Evolutionary conservation across 2,113 vertebrate genomes (phyloP), one percentile per base, ranked within the genome.

Genomic region (Bubo scandiacus): DNA sequence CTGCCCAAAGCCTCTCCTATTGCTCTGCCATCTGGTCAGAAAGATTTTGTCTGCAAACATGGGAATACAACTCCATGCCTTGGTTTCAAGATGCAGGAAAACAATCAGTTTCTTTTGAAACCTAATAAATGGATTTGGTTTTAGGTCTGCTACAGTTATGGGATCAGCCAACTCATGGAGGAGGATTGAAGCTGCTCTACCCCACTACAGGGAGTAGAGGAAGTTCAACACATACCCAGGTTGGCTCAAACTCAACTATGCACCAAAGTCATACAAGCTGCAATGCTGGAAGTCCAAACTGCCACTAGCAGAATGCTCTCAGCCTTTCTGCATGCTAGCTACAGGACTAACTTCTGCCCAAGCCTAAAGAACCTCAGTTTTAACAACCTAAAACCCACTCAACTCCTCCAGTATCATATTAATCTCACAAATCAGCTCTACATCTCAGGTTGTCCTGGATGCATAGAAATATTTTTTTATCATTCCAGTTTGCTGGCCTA

Each of bases 11-110:
- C 86, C 88, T 59, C 86, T 83, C 92, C 86, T 25, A 1, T 34
- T 11, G 88, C 79, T 95, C 54, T 75, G 62, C 94, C 94, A 87
- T 92, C 97, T 96, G 95, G 23, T 71, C 83, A 5, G 42, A 3
- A 10, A 32, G 73, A 4, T 11, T 19, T 11, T 59, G 6, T 20
- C 81, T 55, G 55, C 66, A 66, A 8, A 42, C 54, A 21, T 4
- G 52, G 80, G 13, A 81, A 45, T 11, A 16, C 4, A 15, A 3
- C 47, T 54, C 70, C n/a, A 3, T 6, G 29, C 23, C 9, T 47
- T 45, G 15, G 57, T 18, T 84, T 36, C 19, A 22, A 42, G 61
- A 22, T 10, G 3, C 27, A 63, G 27, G 26, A 59, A 86, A 80
- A 65, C 22, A 43, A 30, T 10, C 30, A 1, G 38, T 36, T 86